Conservation (phyloP, 1,140 invertebrate species). For the Drosophila serrata region DNA sequence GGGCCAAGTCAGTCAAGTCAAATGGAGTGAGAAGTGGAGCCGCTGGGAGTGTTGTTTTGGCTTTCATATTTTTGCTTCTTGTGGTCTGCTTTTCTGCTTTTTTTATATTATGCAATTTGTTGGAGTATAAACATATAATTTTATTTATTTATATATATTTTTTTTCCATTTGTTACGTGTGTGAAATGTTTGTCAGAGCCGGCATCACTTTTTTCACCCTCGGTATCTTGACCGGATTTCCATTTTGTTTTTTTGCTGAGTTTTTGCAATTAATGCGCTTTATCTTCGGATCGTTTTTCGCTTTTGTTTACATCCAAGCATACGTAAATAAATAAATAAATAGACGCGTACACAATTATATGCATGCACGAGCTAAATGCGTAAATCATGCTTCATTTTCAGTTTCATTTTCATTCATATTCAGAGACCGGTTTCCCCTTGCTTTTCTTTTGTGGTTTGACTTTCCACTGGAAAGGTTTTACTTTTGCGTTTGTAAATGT, state of each 20-base stretch:
- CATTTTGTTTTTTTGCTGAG: conserved; percentile 12
- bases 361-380: conserved; percentile 18
- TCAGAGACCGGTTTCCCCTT: conserved; percentile 31
- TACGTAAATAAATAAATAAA: conserved; percentile 77
- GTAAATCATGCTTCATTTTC: conserved; percentile 36
- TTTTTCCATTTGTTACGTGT: conserved; percentile 37
- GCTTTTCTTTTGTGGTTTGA: not conserved
- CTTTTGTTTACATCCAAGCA: conserved; percentile 75
- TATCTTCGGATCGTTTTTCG: conserved; percentile 55
- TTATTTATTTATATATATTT: conserved; percentile 19
- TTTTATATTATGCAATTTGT: conserved; percentile 29
- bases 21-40: conserved; percentile 31
- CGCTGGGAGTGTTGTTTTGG: conserved; percentile 23
- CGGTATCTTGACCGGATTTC: conserved; percentile 10
- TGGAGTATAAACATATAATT: conserved; percentile 13
- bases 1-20: conserved; percentile 48
- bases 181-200: conserved; percentile 36
- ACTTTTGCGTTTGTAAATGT: not conserved
- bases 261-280: conserved; percentile 73
- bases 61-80: conserved; percentile 37
- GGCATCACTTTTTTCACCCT: conserved; percentile 30
- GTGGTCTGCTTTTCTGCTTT: conserved; percentile 7
- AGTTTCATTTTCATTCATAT: conserved; percentile 55
- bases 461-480: not conserved
- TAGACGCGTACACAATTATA: conserved; percentile 33